Percentiles rank a stretch among this genome's conserved stretches.
phyloP scores from a whole-genome alignment of 2,113 vertebrate species.

The Prunella himalayana region DNA sequence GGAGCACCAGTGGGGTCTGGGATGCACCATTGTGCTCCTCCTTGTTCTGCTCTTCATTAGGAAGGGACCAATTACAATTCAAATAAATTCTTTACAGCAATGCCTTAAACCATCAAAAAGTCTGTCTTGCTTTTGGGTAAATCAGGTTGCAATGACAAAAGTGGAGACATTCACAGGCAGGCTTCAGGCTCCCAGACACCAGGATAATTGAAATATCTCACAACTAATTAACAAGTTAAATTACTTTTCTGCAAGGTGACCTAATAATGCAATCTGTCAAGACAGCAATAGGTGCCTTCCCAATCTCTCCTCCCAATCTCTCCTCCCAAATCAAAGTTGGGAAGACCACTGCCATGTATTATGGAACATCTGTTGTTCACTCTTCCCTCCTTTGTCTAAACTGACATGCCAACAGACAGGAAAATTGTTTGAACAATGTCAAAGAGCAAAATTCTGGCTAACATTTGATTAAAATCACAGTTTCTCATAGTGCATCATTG shows the following conservation, averaged over 20 bases:
- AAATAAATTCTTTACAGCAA: neutral
- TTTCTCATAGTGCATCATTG: neutral
- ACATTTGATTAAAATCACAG: neutral
- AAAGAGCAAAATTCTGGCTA: neutral
- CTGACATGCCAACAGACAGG: neutral
- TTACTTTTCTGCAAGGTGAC: slow-evolving; percentile 23
- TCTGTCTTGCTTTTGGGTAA: neutral
- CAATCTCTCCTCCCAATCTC: neutral
- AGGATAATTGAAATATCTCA: slow-evolving; percentile 9
- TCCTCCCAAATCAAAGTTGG: neutral
- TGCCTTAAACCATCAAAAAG: neutral
- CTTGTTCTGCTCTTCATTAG: neutral
- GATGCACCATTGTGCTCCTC: neutral
- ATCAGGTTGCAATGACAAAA: neutral
- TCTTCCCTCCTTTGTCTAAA: neutral
- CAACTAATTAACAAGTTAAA: slow-evolving; percentile 25
- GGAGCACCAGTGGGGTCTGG: neutral
- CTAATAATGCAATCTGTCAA: neutral
- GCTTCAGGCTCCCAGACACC: neutral
- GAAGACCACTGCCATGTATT: neutral
- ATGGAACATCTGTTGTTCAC: neutral
- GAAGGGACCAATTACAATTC: neutral
- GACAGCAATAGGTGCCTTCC: neutral
- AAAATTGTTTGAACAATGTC: neutral
- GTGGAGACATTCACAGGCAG: neutral